These are phyloP conservation scores for Amphiura filiformis DNA, from an alignment of 35 echinoderm and acorn worm species.

Conservation along the genomic window DNA sequence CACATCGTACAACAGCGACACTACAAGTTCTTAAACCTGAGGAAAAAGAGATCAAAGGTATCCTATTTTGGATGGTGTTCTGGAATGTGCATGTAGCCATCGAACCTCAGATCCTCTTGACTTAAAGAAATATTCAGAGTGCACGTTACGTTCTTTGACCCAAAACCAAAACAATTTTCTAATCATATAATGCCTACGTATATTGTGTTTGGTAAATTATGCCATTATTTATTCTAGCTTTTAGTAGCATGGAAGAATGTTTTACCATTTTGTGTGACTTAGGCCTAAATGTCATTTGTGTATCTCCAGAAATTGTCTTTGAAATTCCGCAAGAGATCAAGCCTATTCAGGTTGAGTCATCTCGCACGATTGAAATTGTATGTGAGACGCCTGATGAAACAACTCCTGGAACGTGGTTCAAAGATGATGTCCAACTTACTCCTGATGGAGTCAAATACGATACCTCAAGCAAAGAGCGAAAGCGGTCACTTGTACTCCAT, in stretches of 20 bases:
- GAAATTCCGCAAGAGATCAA: not conserved
- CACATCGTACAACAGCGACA: not conserved
- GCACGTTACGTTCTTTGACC: no score
- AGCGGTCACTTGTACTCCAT: slow-evolving; percentile 37
- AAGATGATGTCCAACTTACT: slow-evolving; percentile 27
- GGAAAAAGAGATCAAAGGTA: not conserved
- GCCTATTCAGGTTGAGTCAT: not conserved
- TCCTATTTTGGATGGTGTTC: no score
- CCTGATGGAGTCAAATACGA: slow-evolving; percentile 33
- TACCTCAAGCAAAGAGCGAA: slow-evolving; percentile 30
- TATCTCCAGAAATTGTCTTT: not conserved
- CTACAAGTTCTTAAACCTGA: not conserved
- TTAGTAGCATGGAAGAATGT: no score
- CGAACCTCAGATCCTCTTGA: no score
- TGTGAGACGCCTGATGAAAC: slow-evolving; percentile 57
- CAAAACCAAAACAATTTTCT: no score
- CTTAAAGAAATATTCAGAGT: no score
- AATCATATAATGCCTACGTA: no score
- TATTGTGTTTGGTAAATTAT: no score
- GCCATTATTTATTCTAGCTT: no score
- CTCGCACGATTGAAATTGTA: not conserved
- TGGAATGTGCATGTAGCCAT: no score
- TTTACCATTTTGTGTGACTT: no score
- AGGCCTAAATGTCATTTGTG: not conserved
- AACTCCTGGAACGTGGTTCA: slow-evolving; percentile 39